Base-by-base conservation (phyloP, 2,113 vertebrate genomes). In the Channa maculata region DNA sequence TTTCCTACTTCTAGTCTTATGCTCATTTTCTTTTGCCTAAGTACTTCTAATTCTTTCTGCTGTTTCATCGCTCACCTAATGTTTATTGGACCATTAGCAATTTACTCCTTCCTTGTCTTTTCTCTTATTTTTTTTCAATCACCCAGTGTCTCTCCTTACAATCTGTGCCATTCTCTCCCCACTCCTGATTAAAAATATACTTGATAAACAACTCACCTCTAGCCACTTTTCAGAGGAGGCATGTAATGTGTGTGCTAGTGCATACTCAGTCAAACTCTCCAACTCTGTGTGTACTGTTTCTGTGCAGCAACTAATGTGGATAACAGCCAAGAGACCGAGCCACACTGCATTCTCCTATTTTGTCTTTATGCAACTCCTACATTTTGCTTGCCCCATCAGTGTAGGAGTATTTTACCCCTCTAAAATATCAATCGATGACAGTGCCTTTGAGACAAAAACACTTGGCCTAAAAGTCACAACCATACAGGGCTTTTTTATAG, bases 41-140 rank as follows among this genome's bases (percentile, higher is more conserved):
- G 37, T 71, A 43, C 70, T 71, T 72, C 53, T 69, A 71, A 74
- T 83, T 84, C 60, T 33, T 37, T 79, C 64, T 49, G 24, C 64
- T 49, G 37, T 86, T 81, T 81, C 59, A 74, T 90, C 70, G 24
- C 24, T 24, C 24, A 24, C 24, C 24, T 24, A 24, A 24, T 24
- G 24, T 24, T 24, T 24, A 79, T 77, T 46, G 14, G 39, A 24
- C 43, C 51, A 43, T 58, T 65, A 84, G 74, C 65, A 67, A 53
- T 33, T 52, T 53, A 43, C 51, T 64, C 33, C 37, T 44, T 62
- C 48, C 50, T 62, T 49, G 50, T 65, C 54, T 71, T 62, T 68
- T 61, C 8, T 33, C 50, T 57, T 34, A 74, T 39, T 54, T 51
- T 24, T 53, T 36, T 52, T 46, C 33, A 49, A 59, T 51, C 43